Evolutionary conservation across 2,888 invertebrate genomes (phyloP).

Genomic region (Flabesymbios commensalis): DNA sequence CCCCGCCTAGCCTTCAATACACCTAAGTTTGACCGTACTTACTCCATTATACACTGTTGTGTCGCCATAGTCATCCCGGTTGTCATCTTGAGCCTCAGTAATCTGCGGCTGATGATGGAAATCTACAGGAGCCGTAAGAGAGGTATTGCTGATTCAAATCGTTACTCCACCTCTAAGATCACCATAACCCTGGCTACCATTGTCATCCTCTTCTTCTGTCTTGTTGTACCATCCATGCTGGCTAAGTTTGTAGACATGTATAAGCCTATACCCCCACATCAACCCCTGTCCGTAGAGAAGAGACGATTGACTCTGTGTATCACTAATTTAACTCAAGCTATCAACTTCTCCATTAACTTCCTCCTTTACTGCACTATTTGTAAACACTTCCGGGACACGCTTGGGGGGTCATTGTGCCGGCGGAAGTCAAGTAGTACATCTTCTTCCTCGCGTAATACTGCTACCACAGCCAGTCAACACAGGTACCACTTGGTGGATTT

Average conservation of each 20-base stretch:
- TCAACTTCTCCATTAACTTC: slow-evolving; percentile 76
- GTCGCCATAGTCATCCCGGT: slow-evolving; percentile 53
- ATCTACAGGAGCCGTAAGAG: neutral
- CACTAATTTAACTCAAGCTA: slow-evolving; percentile 74
- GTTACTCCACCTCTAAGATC: slow-evolving; percentile 34
- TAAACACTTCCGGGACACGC: slow-evolving; percentile 74
- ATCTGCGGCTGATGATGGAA: slow-evolving; percentile 40
- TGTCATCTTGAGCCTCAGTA: slow-evolving; percentile 48
- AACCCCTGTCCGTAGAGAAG: slow-evolving; percentile 13
- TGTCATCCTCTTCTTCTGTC: slow-evolving; percentile 49
- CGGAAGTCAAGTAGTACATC: neutral
- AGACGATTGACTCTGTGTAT: slow-evolving; percentile 48
- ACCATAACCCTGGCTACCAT: slow-evolving; percentile 51
- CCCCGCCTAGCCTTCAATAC: neutral
- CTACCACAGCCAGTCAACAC: no score
- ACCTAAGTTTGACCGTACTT: slow-evolving; percentile 25
- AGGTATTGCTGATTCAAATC: neutral
- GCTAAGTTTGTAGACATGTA: slow-evolving; percentile 36
- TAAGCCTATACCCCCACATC: neutral
- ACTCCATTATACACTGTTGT: slow-evolving; percentile 48
- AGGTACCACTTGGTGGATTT: no score
- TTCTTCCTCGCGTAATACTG: neutral
- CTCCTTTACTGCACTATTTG: slow-evolving; percentile 79
- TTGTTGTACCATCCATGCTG: slow-evolving; percentile 54
- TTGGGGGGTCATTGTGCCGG: slow-evolving; percentile 16